These are phyloP conservation scores for Caranx ignobilis DNA, from an alignment of 2,113 vertebrate genomes.

Conservation along the genomic window DNA sequence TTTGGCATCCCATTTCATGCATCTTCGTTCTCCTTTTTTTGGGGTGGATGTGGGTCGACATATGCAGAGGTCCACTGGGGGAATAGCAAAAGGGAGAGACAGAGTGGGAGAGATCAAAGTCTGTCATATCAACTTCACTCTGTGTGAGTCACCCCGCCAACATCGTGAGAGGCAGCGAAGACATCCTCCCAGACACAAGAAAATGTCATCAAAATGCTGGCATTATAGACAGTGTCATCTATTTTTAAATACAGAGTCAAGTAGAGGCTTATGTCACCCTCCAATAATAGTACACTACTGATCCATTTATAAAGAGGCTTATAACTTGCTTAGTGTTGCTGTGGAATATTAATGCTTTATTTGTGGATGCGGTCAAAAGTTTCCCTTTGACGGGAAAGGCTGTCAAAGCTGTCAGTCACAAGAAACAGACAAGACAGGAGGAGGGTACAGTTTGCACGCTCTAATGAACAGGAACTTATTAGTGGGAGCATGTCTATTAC, in stretches of 20 bases:
- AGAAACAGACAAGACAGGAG: slow-evolving; percentile 64
- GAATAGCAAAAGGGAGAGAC: slow-evolving; percentile 52
- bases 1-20: slow-evolving; percentile 79
- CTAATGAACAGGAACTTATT: slow-evolving; percentile 81
- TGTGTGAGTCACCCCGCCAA: slow-evolving; percentile 69
- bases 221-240: slow-evolving; percentile 67
- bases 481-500: slow-evolving; percentile 73
- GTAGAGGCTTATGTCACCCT: slow-evolving; percentile 64
- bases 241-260: slow-evolving; percentile 73
- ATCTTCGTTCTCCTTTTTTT: slow-evolving; percentile 67
- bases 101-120: slow-evolving; percentile 73
- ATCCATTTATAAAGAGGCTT: slow-evolving; percentile 68
- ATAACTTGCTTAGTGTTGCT: slow-evolving; percentile 57
- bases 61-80: slow-evolving; percentile 69
- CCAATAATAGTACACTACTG: slow-evolving; percentile 64
- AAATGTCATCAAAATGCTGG: slow-evolving; percentile 72
- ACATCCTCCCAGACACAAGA: slow-evolving; percentile 59
- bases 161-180: slow-evolving; percentile 60
- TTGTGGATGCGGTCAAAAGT: slow-evolving; percentile 67
- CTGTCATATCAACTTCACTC: slow-evolving; percentile 66
- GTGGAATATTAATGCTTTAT: slow-evolving; percentile 65
- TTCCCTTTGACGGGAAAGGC: slow-evolving; percentile 62
- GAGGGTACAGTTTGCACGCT: slow-evolving; percentile 65
- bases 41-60: slow-evolving; percentile 68
- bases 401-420: slow-evolving; percentile 75